Conservation (phyloP, 2,113 vertebrate species). For the Xiphophorus couchianus region DNA sequence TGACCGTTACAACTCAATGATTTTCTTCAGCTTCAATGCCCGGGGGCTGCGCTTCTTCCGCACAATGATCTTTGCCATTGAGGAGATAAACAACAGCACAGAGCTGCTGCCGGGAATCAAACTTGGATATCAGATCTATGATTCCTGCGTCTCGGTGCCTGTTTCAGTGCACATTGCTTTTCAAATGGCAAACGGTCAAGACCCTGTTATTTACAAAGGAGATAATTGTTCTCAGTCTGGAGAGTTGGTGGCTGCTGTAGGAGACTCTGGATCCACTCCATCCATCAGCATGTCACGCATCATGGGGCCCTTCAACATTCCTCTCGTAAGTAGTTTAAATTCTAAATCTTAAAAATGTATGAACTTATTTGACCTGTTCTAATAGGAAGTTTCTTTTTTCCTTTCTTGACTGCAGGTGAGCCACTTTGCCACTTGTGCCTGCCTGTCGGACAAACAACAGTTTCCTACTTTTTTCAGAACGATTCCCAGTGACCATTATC, state of each 20-base stretch:
- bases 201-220: slow-evolving; percentile 21
- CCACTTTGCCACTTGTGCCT: slow-evolving; percentile 75
- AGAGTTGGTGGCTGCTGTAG: neutral
- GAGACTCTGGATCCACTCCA: slow-evolving; percentile 9
- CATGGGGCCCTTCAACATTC: slow-evolving; percentile 43
- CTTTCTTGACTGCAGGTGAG: slow-evolving; percentile 67
- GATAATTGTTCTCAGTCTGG: slow-evolving; percentile 52
- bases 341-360: neutral
- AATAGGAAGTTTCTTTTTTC: neutral
- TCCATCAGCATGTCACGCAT: neutral
- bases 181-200: neutral
- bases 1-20: neutral
- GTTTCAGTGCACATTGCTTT: slow-evolving; percentile 8
- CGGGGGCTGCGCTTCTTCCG: neutral
- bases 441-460: slow-evolving; percentile 77
- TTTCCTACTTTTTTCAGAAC: slow-evolving; percentile 41
- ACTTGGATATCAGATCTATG: slow-evolving; percentile 74
- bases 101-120: slow-evolving; percentile 67
- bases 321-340: slow-evolving; percentile 61
- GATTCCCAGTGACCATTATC: no score
- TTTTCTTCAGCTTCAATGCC: neutral
- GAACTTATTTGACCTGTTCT: neutral
- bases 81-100: slow-evolving; percentile 77
- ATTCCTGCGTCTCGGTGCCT: slow-evolving; percentile 66
- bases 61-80: slow-evolving; percentile 66